Evolutionary conservation across 2,797 vertebrate genomes (phyloP).

Genomic region (Antennarius maculatus): DNA sequence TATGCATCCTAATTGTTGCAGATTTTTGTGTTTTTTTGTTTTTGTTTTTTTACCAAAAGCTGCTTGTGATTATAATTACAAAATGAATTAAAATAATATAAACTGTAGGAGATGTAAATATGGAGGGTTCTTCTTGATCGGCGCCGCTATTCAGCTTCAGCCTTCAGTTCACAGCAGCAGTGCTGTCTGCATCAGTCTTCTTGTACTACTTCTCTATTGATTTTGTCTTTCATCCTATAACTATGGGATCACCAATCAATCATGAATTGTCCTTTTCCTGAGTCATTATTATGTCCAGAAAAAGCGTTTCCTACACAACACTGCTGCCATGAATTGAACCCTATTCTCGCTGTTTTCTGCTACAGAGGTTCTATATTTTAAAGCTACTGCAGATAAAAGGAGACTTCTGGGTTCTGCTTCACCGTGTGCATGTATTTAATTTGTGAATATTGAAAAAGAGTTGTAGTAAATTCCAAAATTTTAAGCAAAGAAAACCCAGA

Average conservation of each 20-base stretch:
- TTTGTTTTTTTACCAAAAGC: slow-evolving; percentile 30
- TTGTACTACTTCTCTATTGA: background rate
- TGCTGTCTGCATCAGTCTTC: background rate
- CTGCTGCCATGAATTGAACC: slow-evolving; percentile 59
- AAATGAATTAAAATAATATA: slow-evolving; percentile 10
- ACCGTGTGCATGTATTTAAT: background rate
- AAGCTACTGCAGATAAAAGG: background rate
- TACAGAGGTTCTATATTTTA: slow-evolving; percentile 11
- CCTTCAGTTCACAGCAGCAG: slow-evolving; percentile 60
- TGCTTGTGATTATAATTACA: slow-evolving; percentile 15
- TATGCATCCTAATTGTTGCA: slow-evolving; percentile 15
- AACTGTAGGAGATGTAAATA: slow-evolving; percentile 44
- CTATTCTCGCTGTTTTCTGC: slow-evolving; percentile 3
- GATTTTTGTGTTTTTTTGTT: slow-evolving; percentile 19
- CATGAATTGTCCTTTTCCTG: too few relatives aligned
- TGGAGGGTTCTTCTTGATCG: slow-evolving; percentile 32
- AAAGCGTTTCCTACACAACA: background rate
- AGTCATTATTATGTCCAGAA: background rate
- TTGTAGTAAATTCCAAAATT: slow-evolving; percentile 5
- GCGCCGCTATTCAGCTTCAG: slow-evolving; percentile 13
- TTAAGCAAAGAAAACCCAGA: slow-evolving; percentile 17
- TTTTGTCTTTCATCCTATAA: slow-evolving; percentile 5
- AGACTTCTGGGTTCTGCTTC: slow-evolving; percentile 23
- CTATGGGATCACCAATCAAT: too few relatives aligned
- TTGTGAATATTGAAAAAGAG: slow-evolving; percentile 18